Conservation (phyloP, 2,113 vertebrate genomes). For the Elephantulus edwardii region DNA sequence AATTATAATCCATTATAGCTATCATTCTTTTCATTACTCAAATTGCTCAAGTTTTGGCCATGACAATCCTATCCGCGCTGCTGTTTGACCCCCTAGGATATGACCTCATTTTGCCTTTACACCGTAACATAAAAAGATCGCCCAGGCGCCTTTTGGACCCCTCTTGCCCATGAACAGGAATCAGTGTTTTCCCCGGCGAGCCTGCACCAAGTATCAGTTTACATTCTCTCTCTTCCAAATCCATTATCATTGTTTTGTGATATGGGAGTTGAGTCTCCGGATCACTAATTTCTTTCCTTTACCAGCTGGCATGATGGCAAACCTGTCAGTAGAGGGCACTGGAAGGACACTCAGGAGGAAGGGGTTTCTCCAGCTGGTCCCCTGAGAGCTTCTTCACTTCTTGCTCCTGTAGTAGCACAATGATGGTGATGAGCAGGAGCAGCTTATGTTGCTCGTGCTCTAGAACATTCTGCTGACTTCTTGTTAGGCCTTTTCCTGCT, state of each 20-base stretch:
- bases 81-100: not conserved
- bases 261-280: not conserved
- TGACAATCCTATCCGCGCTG: not conserved
- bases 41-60: not conserved
- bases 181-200: not conserved
- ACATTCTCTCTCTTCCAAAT: not conserved
- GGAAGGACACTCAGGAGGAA: slow-evolving; percentile 1
- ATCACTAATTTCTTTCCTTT: not conserved
- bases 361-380: too few relatives aligned
- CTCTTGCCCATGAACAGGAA: not conserved
- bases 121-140: not conserved
- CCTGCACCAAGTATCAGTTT: not conserved
- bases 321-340: slow-evolving; percentile 63
- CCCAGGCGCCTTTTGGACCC: not conserved
- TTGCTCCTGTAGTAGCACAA: not conserved
- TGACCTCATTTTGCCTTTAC: not conserved
- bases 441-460: not conserved
- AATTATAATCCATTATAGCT: not conserved
- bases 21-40: not conserved
- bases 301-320: not conserved
- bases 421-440: not conserved
- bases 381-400: not conserved
- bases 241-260: not conserved
- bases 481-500: not conserved
- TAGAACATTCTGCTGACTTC: not conserved